Base-by-base conservation (phyloP, 92 coral and sea anemone genomes). In the Porites lobata region DNA sequence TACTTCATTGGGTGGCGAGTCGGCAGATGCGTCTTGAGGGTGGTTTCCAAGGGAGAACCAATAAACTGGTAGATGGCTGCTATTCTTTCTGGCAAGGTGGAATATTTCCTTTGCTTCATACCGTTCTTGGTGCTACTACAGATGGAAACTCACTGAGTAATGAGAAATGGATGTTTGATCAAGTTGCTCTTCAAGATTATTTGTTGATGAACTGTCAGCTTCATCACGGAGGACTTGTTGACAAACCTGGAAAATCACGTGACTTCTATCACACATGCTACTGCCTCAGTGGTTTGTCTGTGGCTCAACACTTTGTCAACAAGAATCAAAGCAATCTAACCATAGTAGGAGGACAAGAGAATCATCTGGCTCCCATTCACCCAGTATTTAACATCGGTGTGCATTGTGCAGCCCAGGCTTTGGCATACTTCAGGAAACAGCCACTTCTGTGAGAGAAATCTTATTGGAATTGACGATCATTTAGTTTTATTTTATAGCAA, bases 31-130 rank as follows among this genome's bases (percentile, higher is more conserved):
- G 87, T 61, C 84, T 95, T 8, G 99, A 97, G 75, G 99, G 99
- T 1, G 99, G 99, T 51, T 97, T 97, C 71, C 99, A 97, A 89
- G 99, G 99, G 62, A 85, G 99, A 63, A 97, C 99, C 59, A 97
- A 97, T 84, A 97, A 97, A 76, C 92, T 97, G 63, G 99, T 97
- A 53, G 99, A 97, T 89, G 99, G 99, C 68, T 97, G 99, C 85
- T 97, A 97, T 90, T 97, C 99, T 1, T 96, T 95, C 69, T 97
- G 99, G 99, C 99, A 95, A 72, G 99, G 99, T 47, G 99, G 99
- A 9, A 76, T 97, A 69, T 97, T 97, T 80, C 99, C 99, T 19
- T 74, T 97, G 65, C 89, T 97, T 63, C 99, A 97, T 62, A 96
- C 92, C 50, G 95, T 96, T 64, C 77, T 97, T 74, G 93, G 92